These are phyloP conservation scores for Malacosoma neustria DNA, from an alignment of 2,888 invertebrate genomes.

Conservation along the genomic window DNA sequence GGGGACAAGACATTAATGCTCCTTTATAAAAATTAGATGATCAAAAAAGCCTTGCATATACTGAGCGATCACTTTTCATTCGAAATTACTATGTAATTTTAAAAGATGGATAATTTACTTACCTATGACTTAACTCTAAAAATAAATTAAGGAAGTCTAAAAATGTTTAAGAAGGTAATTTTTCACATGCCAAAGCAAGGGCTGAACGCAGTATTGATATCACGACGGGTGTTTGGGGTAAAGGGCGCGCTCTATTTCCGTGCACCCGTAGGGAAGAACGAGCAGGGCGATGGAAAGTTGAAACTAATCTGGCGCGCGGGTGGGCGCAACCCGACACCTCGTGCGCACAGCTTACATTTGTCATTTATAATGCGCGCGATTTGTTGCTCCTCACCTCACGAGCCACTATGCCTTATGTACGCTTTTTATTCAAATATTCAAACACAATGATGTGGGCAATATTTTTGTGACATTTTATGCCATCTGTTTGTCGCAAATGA, in stretches of 20 bases:
- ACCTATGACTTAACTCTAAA: no score
- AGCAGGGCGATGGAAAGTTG: constrained; percentile 54
- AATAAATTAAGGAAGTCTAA: background rate
- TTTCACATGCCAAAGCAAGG: background rate
- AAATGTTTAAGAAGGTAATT: background rate
- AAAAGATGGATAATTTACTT: no score
- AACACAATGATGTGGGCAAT: constrained; percentile 45
- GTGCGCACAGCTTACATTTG: constrained; percentile 67
- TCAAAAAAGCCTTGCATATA: no score
- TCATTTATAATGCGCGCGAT: constrained; percentile 74
- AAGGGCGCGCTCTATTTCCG: constrained; percentile 44
- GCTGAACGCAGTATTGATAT: constrained; percentile 39
- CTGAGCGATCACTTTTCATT: no score
- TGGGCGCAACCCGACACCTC: constrained; percentile 69
- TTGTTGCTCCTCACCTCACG: constrained; percentile 63
- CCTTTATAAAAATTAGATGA: no score
- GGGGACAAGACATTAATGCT: no score
- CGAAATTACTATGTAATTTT: no score
- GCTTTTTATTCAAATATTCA: constrained; percentile 64
- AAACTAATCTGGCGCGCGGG: constrained; percentile 67
- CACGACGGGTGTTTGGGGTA: constrained; percentile 50
- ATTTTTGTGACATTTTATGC: constrained; percentile 54
- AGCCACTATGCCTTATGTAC: constrained; percentile 48
- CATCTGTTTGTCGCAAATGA: constrained; percentile 40
- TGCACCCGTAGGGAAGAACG: constrained; percentile 25